A percentile compares a stretch with the other conserved stretches of the same genome.
phyloP scores from a whole-genome alignment of 2,797 vertebrate species.

The Lophius americanus region DNA sequence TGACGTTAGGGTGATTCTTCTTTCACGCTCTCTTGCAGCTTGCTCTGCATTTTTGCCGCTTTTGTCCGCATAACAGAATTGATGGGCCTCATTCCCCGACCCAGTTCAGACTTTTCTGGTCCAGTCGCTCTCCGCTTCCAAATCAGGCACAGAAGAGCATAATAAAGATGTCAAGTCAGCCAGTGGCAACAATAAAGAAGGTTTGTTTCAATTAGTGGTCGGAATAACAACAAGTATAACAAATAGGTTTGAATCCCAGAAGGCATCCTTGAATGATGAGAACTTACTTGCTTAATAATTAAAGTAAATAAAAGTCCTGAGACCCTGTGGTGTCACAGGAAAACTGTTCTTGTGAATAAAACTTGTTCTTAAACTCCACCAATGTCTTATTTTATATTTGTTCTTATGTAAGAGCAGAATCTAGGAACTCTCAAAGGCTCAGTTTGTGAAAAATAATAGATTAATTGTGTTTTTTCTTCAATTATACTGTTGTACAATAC shows the following conservation, averaged over 20 bases:
- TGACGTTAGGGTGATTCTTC: conserved; percentile 11
- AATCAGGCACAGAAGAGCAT: conserved; percentile 13
- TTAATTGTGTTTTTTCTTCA: too few relatives aligned
- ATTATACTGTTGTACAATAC: too few relatives aligned
- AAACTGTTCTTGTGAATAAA: too few relatives aligned
- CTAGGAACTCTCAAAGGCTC: too few relatives aligned
- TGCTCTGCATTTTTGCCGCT: neutral
- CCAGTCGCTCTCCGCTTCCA: conserved; percentile 4
- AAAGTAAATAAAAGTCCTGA: too few relatives aligned
- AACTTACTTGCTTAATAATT: neutral
- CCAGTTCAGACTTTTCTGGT: conserved; percentile 4
- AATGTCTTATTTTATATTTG: too few relatives aligned
- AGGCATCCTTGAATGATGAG: conserved; percentile 1
- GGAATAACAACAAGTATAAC: too few relatives aligned
- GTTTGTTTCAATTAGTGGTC: conserved; percentile 17
- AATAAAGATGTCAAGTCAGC: conserved; percentile 12
- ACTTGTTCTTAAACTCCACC: too few relatives aligned
- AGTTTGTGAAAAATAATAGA: too few relatives aligned
- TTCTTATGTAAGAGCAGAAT: too few relatives aligned
- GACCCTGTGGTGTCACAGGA: too few relatives aligned
- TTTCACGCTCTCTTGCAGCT: conserved; percentile 13
- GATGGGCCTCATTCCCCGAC: conserved; percentile 12
- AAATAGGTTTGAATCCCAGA: neutral
- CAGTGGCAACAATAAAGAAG: conserved; percentile 12
- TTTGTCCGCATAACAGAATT: neutral